Evolutionary conservation across 2,113 vertebrate genomes (phyloP), one percentile per base, ranked within the genome.

Genomic region (Mastomys coucha): DNA sequence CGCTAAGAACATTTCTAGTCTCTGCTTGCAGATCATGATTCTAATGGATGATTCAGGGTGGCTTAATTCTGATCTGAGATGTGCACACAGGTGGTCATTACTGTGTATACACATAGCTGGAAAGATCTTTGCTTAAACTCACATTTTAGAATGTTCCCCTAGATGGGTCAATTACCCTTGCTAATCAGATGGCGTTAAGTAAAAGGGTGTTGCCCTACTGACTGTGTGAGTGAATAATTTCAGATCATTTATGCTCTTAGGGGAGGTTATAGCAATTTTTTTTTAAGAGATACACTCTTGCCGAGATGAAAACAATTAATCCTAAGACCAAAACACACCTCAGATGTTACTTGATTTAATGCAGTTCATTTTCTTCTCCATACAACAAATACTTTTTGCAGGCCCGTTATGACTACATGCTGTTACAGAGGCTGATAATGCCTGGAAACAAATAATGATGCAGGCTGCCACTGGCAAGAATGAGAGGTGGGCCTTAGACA

Each of bases 1-100:
- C 45, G 92, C 87, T 80, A 80, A 76, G 91, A 94, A 81, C 65
- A 88, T 95, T 97, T 96, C 97, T 92, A 94, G 96, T 97, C 97
- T 96, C 93, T 94, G 93, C 92, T 96, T 96, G 93, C 53, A 93
- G 69, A 60, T 84, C 87, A 84, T 51, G 45, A 81, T 42, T 95
- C 75, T 96, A 91, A 93, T 95, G 78, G 75, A 39, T 98, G 96
- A 96, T 84, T 97, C 94, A 96, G n/a, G 89, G 4, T 86, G 53
- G n/a, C 95, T 97, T 96, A 93, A 97, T 94, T 96, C 86, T 95
- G 63, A 95, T 95, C 49, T 87, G 80, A 89, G 93, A 76, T 89
- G 73, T 94, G 24, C 73, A 97, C 53, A 75, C 69, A 77, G 94
- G 63, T 87, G 94, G 78, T 49, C 72, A 86, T 96, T 93, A 89